These are phyloP conservation scores for Kuschelorhynchus macadamiae DNA, from an alignment of 2,888 invertebrate species.

Conservation along the genomic window DNA sequence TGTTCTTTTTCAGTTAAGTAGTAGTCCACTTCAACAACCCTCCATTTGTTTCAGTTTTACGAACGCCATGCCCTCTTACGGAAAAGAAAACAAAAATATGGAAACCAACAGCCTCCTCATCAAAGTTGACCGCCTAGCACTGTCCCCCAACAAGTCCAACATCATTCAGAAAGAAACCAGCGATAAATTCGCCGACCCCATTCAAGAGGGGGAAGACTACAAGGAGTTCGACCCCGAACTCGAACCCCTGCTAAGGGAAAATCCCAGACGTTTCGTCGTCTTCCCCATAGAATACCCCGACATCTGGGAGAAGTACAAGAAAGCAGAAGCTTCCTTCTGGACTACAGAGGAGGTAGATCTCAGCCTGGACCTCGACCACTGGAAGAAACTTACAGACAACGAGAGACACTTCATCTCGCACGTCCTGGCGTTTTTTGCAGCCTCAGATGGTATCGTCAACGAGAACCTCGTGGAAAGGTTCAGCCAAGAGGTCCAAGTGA, in stretches of 20 bases:
- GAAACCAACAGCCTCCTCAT: conserved; percentile 47
- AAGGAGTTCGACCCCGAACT: conserved; percentile 75
- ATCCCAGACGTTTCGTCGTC: conserved; percentile 93
- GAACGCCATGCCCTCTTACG: conserved; percentile 59
- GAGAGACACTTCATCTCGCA: conserved; percentile 97
- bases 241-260: conserved; percentile 92
- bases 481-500: conserved; percentile 90
- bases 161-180: conserved; percentile 49
- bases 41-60: background rate
- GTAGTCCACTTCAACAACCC: too few relatives aligned
- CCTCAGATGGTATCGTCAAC: conserved; percentile 99
- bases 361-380: conserved; percentile 89
- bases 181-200: conserved; percentile 33
- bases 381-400: conserved; percentile 85
- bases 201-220: conserved; percentile 57
- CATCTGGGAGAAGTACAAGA: conserved; percentile 99
- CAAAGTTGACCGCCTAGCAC: conserved; percentile 52
- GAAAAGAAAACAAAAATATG: conserved; percentile 62
- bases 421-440: conserved; percentile 98
- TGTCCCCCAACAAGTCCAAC: conserved; percentile 58
- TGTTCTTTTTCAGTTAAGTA: too few relatives aligned
- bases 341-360: conserved; percentile 97
- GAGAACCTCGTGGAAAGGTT: conserved; percentile 98
- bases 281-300: conserved; percentile 97
- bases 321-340: conserved; percentile 99